phyloP scores from a whole-genome alignment of 2,888 invertebrate genomes.

The Molorchus minor region DNA sequence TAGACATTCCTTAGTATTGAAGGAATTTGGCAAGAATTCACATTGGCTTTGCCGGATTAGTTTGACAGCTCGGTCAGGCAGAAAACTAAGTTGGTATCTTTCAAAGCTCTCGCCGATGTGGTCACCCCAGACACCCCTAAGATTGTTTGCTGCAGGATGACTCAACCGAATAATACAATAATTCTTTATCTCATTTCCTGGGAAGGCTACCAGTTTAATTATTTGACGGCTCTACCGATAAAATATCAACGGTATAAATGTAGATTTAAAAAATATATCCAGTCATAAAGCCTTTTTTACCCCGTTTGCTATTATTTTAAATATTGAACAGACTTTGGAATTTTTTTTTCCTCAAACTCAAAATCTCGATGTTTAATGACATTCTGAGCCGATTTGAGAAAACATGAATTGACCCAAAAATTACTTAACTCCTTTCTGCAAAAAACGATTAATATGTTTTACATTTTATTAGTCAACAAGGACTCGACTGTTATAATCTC shows the following conservation, averaged over 20 bases:
- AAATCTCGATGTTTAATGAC: neutral
- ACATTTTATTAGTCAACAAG: neutral
- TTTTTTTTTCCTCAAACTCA: neutral
- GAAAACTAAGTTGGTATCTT: conserved; percentile 58
- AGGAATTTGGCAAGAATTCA: conserved; percentile 32
- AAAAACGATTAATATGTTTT: neutral
- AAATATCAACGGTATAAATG: conserved; percentile 15
- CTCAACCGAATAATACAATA: conserved; percentile 29
- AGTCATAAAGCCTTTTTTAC: neutral
- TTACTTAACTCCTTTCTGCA: neutral
- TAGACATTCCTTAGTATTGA: too few species aligned
- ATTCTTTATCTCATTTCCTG: conserved; percentile 29
- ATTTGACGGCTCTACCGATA: conserved; percentile 18
- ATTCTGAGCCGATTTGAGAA: neutral
- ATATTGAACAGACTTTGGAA: too few species aligned
- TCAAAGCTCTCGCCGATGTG: conserved; percentile 48
- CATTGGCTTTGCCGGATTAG: conserved; percentile 53
- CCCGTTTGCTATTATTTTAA: neutral
- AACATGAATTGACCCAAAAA: neutral
- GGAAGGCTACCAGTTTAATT: conserved; percentile 17
- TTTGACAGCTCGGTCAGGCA: conserved; percentile 52
- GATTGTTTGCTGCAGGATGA: conserved; percentile 43
- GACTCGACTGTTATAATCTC: neutral
- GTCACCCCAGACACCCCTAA: conserved; percentile 41
- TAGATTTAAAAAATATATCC: neutral